Percentiles rank a stretch among this genome's conserved stretches.
These are phyloP conservation scores for Festucalex cinctus DNA, from an alignment of 2,113 vertebrate genomes.

Conservation along the genomic window DNA sequence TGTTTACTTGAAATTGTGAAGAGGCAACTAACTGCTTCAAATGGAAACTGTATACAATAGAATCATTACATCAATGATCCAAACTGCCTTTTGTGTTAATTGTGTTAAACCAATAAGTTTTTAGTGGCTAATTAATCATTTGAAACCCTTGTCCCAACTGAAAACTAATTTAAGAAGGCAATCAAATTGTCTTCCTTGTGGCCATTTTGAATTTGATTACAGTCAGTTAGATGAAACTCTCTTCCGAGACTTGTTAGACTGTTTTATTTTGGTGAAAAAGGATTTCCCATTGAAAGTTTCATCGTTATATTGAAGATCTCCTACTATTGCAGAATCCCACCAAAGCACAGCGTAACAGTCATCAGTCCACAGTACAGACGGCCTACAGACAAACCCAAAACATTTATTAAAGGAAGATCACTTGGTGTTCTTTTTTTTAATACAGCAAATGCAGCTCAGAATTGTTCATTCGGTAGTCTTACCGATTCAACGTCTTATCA, in stretches of 20 bases:
- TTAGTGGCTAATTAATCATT: neutral
- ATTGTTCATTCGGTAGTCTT: too few relatives aligned
- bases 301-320: neutral
- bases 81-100: neutral
- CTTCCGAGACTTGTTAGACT: neutral
- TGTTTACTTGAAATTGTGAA: conserved; percentile 6
- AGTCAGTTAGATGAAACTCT: neutral
- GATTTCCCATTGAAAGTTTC: neutral
- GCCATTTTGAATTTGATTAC: conserved; percentile 3
- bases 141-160: neutral
- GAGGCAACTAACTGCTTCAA: conserved; percentile 19
- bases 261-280: neutral
- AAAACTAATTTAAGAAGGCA: neutral
- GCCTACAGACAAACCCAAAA: too few relatives aligned
- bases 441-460: too few relatives aligned
- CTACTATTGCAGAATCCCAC: neutral
- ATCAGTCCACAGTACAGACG: too few relatives aligned
- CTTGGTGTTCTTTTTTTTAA: too few relatives aligned
- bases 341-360: too few relatives aligned
- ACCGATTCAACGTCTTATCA: too few relatives aligned
- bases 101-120: neutral
- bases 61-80: neutral
- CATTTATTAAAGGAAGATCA: too few relatives aligned
- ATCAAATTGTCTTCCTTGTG: neutral
- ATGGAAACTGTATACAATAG: neutral